These are phyloP conservation scores for Ricordea florida DNA, from an alignment of 92 coral and sea anemone species.

Conservation along the genomic window DNA sequence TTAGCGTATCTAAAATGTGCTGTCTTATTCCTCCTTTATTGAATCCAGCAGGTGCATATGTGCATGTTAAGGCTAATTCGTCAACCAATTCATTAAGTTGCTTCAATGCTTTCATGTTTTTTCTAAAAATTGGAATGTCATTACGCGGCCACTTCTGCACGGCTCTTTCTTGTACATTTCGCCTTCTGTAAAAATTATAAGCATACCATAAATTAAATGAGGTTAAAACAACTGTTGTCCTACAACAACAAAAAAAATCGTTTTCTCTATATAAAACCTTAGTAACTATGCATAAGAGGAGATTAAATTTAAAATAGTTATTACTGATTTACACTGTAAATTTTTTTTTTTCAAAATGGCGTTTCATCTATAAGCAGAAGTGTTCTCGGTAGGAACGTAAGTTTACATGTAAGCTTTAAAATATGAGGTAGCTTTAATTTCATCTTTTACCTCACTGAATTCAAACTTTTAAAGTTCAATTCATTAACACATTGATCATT, in stretches of 20 bases:
- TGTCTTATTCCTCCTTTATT: slow-evolving; percentile 16
- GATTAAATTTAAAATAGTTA: too few relatives aligned
- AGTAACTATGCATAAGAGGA: too few relatives aligned
- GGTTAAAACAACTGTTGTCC: not conserved
- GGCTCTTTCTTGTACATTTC: not conserved
- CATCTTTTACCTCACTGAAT: not conserved
- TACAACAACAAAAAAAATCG: not conserved
- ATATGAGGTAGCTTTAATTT: not conserved
- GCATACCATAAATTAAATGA: not conserved
- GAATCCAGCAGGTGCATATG: slow-evolving; percentile 30
- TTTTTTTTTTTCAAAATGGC: too few relatives aligned
- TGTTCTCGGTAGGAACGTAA: too few relatives aligned
- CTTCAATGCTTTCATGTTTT: not conserved
- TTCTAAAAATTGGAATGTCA: not conserved
- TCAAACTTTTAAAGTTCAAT: not conserved
- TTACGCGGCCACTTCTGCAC: not conserved
- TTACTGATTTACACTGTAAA: too few relatives aligned
- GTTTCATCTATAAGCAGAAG: too few relatives aligned
- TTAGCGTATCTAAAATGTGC: slow-evolving; percentile 29
- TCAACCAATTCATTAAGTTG: slow-evolving; percentile 5
- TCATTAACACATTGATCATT: not conserved
- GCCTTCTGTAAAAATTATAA: not conserved
- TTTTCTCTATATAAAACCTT: too few relatives aligned
- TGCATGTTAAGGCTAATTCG: not conserved
- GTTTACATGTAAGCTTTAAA: not conserved